Base-by-base conservation (phyloP, 2,888 invertebrate species). In the Agrotis exclamationis region DNA sequence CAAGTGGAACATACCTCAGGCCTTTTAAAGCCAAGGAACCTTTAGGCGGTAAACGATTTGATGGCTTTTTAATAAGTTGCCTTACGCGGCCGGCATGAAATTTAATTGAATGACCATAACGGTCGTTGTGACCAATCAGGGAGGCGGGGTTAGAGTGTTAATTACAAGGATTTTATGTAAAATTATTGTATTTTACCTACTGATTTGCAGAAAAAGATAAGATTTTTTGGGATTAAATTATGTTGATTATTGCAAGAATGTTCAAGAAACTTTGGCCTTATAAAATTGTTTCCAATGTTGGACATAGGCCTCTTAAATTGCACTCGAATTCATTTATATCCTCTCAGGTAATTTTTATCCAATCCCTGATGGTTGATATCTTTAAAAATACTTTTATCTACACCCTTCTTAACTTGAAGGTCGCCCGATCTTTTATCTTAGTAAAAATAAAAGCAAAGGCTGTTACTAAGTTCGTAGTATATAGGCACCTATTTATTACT, bases 1-100 rank as follows among this genome's bases (percentile, higher is more conserved):
- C 82, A 90, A 90, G 80, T 82, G 83, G 88, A 90, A 85, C 60
- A 54, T 24, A 73, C 77, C 79, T 18, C 44, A 22, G 3, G 65
- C 74, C 45, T 59, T 39, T 63, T 63, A 59, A 67, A 80, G 71
- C 66, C 78, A 79, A 83, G 83, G 83, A 82, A 86, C 89, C 89
- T 87, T 88, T 75, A 85, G 89, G 90, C 89, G 69, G 83, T 87
- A 80, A 86, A 82, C 83, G 87, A 87, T 89, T 87, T 89, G 89
- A 91, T 91, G 88, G 80, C 81, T 86, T 90, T 91, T 91, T 91
- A 91, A 91, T 91, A 89, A 87, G 89, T 89, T 85, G 59, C 87
- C 87, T 82, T 88, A 84, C 83, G 82, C 65, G 86, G 83, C 68
- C 47, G 74, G 85, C 83, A 86, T 83, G 83, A 82, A 87, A 89